These are phyloP conservation scores for Lophotis ruficrista DNA, from an alignment of 2,113 vertebrate species.

Conservation along the genomic window DNA sequence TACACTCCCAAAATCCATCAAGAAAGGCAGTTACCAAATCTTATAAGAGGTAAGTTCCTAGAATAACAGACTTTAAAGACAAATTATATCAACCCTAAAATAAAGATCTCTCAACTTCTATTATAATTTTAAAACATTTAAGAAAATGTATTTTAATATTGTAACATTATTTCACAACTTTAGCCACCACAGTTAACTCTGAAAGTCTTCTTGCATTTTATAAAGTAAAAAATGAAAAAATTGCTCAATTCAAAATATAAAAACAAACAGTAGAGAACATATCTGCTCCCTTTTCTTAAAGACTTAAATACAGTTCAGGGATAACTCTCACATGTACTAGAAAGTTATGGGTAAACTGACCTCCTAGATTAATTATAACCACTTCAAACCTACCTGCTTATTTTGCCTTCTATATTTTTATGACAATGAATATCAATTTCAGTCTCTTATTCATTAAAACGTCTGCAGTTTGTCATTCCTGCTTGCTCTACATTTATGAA, in stretches of 20 bases:
- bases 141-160: not conserved
- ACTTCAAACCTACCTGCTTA: not conserved
- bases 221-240: not conserved
- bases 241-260: not conserved
- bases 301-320: not conserved
- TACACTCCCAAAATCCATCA: not conserved
- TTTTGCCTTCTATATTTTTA: not conserved
- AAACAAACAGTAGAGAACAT: not conserved
- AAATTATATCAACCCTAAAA: no score
- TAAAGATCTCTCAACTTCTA: not conserved
- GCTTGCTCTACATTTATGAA: not conserved
- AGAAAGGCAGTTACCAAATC: not conserved
- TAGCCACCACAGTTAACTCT: not conserved
- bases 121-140: not conserved
- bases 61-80: not conserved
- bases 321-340: not conserved
- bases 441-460: not conserved
- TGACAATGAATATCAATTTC: not conserved
- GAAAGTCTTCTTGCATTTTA: not conserved
- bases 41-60: not conserved
- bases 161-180: not conserved
- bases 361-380: not conserved
- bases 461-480: not conserved
- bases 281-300: not conserved
- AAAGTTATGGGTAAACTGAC: not conserved